Conservation (phyloP, 2,888 invertebrate genomes). For the Drosophila mimetica region DNA sequence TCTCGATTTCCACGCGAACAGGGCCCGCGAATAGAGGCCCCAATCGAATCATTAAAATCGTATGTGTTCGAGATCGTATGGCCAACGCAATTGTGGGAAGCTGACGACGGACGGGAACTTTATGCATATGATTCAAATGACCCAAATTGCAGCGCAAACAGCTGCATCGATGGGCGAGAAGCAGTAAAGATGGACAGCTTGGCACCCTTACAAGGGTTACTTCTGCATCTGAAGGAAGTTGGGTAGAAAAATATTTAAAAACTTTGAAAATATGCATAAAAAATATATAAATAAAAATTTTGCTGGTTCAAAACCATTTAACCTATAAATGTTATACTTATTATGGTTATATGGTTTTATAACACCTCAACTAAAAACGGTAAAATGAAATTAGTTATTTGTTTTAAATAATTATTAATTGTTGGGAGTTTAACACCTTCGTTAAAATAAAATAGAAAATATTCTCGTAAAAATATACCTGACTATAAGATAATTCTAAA, state of each 20-base stretch:
- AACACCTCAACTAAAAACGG: too few species aligned
- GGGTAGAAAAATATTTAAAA: not conserved
- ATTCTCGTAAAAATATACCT: too few species aligned
- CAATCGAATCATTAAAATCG: conserved; percentile 12
- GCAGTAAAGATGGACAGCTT: conserved; percentile 28
- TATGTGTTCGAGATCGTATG: conserved; percentile 32
- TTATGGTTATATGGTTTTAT: too few species aligned
- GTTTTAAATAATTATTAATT: too few species aligned
- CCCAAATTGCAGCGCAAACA: conserved; percentile 80
- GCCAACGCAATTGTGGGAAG: conserved; percentile 58
- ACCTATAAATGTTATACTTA: too few species aligned
- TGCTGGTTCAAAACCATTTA: too few species aligned
- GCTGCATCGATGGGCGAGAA: conserved; percentile 49
- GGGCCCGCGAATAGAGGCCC: not conserved
- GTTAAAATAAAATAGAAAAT: too few species aligned
- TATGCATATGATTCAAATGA: conserved; percentile 76
- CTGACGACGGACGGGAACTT: conserved; percentile 59
- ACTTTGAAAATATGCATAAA: too few species aligned
- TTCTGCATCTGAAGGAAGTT: not conserved
- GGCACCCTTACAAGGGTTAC: conserved; percentile 27
- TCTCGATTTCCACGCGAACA: conserved; percentile 6
- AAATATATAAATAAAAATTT: too few species aligned
- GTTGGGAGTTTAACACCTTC: too few species aligned
- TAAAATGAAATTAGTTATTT: too few species aligned
- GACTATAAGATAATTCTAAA: too few species aligned